A percentile compares a stretch with the other conserved stretches of the same genome.
phyloP scores from a whole-genome alignment of 2,888 invertebrate genomes.

The Sipha maydis region DNA sequence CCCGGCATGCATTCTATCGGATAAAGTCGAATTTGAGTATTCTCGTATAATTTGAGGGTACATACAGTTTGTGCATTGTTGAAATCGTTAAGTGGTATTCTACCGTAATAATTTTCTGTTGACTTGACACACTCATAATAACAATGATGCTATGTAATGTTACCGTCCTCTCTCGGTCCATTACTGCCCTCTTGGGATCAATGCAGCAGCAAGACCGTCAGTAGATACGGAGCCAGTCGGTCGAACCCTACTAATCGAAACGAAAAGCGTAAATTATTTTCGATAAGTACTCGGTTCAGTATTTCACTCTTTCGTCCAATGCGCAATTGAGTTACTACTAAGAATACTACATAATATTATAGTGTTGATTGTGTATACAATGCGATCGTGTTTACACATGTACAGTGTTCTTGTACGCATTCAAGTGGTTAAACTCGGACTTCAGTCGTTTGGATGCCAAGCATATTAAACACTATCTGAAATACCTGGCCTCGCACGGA shows the following conservation, averaged over 20 bases:
- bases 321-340: background rate
- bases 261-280: slow-evolving; percentile 33
- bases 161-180: background rate
- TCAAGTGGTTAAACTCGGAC: too few species aligned
- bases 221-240: background rate
- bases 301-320: background rate
- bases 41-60: background rate
- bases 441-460: too few species aligned
- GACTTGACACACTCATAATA: slow-evolving; percentile 46
- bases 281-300: background rate
- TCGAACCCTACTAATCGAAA: slow-evolving; percentile 14
- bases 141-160: background rate
- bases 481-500: too few species aligned
- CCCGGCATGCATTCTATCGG: background rate
- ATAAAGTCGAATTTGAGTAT: background rate
- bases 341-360: too few species aligned
- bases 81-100: slow-evolving; percentile 22
- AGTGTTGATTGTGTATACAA: too few species aligned
- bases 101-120: slow-evolving; percentile 33
- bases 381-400: too few species aligned
- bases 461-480: too few species aligned
- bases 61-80: background rate
- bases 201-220: slow-evolving; percentile 4
- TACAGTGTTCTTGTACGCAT: too few species aligned
- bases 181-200: slow-evolving; percentile 13